phyloP scores from a whole-genome alignment of 64 coral and sea anemone species.

The Stichodactyla mertensii region DNA sequence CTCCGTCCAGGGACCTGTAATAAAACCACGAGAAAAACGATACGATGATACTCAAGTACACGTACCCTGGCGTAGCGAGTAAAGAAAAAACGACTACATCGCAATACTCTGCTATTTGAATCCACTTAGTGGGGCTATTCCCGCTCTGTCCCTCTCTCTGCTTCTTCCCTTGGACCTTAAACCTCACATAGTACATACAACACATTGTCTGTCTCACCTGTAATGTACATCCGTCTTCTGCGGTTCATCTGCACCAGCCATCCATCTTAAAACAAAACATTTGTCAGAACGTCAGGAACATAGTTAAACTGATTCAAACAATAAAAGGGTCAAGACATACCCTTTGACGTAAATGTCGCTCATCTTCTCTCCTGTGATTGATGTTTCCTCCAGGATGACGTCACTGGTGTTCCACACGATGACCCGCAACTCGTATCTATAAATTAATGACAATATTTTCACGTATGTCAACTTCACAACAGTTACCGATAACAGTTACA shows the following conservation, averaged over 20 bases:
- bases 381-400: constrained; percentile 77
- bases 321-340: constrained; percentile 15
- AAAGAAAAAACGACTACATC: no score
- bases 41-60: no score
- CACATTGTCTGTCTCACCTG: constrained; percentile 51
- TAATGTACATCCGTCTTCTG: constrained; percentile 93
- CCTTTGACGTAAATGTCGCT: constrained; percentile 92
- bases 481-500: no score
- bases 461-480: not conserved
- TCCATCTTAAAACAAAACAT: constrained; percentile 56
- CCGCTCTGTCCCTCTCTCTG: no score
- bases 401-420: constrained; percentile 90
- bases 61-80: no score
- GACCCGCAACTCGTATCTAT: constrained; percentile 66
- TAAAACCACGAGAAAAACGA: not conserved
- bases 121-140: no score
- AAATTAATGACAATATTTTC: not conserved
- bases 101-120: no score
- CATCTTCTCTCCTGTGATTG: constrained; percentile 83
- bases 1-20: constrained; percentile 49
- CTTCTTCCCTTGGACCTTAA: no score
- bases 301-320: no score
- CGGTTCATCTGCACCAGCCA: constrained; percentile 66
- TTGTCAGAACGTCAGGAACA: no score
- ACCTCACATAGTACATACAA: not conserved